A percentile compares a stretch with the other conserved stretches of the same genome.
phyloP scores from a whole-genome alignment of 2,797 vertebrate species.

The Moxostoma hubbsi region DNA sequence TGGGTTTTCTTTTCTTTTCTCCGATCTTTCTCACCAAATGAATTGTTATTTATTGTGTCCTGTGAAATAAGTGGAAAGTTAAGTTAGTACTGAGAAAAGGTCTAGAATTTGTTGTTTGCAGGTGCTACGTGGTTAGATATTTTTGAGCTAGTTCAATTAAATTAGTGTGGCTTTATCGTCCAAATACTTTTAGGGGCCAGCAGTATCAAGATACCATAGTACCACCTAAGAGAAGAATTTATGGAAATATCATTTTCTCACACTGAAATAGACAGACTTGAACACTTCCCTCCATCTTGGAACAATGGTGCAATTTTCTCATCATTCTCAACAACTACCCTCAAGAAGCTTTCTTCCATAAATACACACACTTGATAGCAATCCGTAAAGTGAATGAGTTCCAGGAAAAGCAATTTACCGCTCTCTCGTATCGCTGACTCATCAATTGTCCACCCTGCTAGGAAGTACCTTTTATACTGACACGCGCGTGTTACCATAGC shows the following conservation, averaged over 20 bases:
- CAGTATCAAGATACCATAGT: background rate
- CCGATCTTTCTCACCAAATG: slow-evolving; percentile 94
- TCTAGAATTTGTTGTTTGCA: too few species aligned
- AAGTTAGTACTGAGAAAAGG: too few species aligned
- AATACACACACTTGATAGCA: slow-evolving; percentile 1
- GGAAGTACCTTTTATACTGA: slow-evolving; percentile 47
- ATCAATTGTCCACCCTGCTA: slow-evolving; percentile 31
- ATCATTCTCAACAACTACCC: background rate
- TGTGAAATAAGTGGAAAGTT: slow-evolving; percentile 59
- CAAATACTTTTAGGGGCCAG: too few species aligned
- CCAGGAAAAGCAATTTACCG: slow-evolving; percentile 40
- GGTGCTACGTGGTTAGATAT: too few species aligned
- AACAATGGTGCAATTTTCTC: background rate
- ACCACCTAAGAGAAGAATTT: background rate
- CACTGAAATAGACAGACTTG: background rate
- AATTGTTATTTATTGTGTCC: slow-evolving; percentile 99
- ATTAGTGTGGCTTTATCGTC: too few species aligned
- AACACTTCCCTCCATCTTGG: background rate
- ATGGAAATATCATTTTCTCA: background rate
- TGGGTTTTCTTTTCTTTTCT: slow-evolving; percentile 91
- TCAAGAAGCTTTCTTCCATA: too few species aligned
- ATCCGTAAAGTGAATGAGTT: slow-evolving; percentile 32
- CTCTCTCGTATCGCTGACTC: slow-evolving; percentile 51
- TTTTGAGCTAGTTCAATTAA: too few species aligned
- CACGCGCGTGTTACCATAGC: slow-evolving; percentile 42